A percentile compares a stretch with the other conserved stretches of the same genome.
Evolutionary conservation across 1,140 invertebrate species (phyloP).

Genomic region (Pachypeltis micranthus): DNA sequence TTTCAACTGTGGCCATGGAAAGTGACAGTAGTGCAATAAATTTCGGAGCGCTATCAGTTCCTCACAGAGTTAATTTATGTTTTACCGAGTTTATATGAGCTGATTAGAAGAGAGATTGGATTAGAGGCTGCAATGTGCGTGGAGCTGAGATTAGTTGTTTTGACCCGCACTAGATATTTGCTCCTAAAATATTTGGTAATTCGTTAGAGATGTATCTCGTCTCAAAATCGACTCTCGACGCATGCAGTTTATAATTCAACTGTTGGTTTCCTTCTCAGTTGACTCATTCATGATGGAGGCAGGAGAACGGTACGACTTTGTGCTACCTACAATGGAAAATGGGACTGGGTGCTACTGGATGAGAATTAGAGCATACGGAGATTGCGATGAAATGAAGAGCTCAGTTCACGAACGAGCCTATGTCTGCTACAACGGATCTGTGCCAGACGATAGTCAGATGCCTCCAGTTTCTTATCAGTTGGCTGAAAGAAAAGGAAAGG

Average conservation of each 20-base stretch:
- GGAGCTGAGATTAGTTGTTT: no score
- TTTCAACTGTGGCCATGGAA: no score
- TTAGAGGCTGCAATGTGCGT: no score
- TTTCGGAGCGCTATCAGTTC: no score
- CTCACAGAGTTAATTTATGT: no score
- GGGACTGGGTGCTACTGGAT: slow-evolving; percentile 39
- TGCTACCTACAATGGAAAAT: slow-evolving; percentile 35
- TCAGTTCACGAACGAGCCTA: slow-evolving; percentile 20
- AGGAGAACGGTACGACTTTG: slow-evolving; percentile 43
- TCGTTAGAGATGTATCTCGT: not conserved
- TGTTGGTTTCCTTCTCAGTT: slow-evolving; percentile 17
- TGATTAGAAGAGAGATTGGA: no score
- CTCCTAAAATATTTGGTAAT: not conserved
- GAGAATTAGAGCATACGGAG: slow-evolving; percentile 35
- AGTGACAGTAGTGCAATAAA: no score
- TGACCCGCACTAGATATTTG: no score
- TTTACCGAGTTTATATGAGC: no score
- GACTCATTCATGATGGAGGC: slow-evolving; percentile 28
- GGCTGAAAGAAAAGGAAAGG: slow-evolving; percentile 15
- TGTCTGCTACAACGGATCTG: slow-evolving; percentile 20
- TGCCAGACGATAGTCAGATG: not conserved
- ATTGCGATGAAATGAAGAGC: slow-evolving; percentile 29
- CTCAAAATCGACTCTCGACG: not conserved
- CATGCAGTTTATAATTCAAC: no score
- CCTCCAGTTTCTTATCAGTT: slow-evolving; percentile 13